Conservation (phyloP, 2,888 invertebrate species). For the Pterostichus niger region DNA sequence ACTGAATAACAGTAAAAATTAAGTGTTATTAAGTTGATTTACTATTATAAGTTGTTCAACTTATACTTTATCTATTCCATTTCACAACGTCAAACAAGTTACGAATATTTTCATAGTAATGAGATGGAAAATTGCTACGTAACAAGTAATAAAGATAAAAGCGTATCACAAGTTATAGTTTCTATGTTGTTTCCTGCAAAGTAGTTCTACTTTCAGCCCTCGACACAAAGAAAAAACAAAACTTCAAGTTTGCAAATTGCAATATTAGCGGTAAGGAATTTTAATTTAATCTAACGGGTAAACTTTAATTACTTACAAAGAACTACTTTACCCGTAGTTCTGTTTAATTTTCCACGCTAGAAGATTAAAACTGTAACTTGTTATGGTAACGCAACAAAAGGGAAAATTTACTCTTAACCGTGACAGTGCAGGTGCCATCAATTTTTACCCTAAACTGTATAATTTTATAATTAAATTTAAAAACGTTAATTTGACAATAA, state of each 20-base stretch:
- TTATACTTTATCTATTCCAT: too few species aligned
- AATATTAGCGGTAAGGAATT: conserved; percentile 42
- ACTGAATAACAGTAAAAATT: neutral
- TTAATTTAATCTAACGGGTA: conserved; percentile 46
- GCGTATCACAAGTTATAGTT: conserved; percentile 26
- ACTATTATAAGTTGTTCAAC: too few species aligned
- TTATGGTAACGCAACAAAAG: conserved; percentile 18
- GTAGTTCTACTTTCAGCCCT: conserved; percentile 28
- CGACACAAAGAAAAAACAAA: conserved; percentile 21
- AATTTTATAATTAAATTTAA: conserved; percentile 15
- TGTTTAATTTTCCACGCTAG: conserved; percentile 28
- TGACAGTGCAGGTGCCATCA: neutral
- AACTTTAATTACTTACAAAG: conserved; percentile 44
- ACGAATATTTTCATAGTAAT: conserved; percentile 10
- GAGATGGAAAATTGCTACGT: neutral
- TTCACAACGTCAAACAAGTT: neutral
- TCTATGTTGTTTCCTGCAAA: conserved; percentile 36
- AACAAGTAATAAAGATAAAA: conserved; percentile 23
- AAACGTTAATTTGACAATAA: conserved; percentile 34
- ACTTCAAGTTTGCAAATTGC: conserved; percentile 18
- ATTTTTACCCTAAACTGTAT: conserved; percentile 23
- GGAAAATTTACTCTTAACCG: neutral
- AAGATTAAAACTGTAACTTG: conserved; percentile 11
- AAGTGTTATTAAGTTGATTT: neutral
- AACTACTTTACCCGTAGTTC: conserved; percentile 33